A percentile compares a stretch with the other conserved stretches of the same genome.
Conservation (phyloP, 2,113 vertebrate species). For the Sylvietta virens region DNA sequence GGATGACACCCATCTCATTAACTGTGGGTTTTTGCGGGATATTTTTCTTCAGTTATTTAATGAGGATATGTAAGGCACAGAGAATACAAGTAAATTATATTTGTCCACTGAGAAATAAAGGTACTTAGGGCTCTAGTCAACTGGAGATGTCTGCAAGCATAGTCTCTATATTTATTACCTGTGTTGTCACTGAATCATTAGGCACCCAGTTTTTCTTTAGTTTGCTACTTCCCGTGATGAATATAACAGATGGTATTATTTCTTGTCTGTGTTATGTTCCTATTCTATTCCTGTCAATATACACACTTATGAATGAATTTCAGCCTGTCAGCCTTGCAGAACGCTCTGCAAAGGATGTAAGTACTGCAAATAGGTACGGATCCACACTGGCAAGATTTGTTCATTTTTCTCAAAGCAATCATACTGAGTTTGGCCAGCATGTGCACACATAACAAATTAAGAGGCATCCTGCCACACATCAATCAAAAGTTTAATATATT, state of each 20-base stretch:
- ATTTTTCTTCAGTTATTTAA: background rate
- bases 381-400: background rate
- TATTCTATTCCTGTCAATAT: background rate
- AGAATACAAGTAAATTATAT: background rate
- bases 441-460: background rate
- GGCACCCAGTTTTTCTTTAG: background rate
- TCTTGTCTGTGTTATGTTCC: background rate
- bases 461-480: background rate
- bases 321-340: background rate
- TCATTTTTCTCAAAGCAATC: constrained; percentile 4
- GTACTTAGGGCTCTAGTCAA: background rate
- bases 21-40: background rate
- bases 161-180: background rate
- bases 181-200: background rate
- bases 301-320: constrained; percentile 27
- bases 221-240: background rate
- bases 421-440: background rate
- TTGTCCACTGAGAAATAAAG: background rate
- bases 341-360: background rate
- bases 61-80: background rate
- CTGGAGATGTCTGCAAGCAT: background rate
- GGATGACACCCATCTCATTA: background rate
- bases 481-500: background rate
- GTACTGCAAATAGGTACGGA: background rate
- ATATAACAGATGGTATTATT: background rate